Base-by-base conservation (phyloP, 2,888 invertebrate genomes). In the Himalopsyche kuldschensis region DNA sequence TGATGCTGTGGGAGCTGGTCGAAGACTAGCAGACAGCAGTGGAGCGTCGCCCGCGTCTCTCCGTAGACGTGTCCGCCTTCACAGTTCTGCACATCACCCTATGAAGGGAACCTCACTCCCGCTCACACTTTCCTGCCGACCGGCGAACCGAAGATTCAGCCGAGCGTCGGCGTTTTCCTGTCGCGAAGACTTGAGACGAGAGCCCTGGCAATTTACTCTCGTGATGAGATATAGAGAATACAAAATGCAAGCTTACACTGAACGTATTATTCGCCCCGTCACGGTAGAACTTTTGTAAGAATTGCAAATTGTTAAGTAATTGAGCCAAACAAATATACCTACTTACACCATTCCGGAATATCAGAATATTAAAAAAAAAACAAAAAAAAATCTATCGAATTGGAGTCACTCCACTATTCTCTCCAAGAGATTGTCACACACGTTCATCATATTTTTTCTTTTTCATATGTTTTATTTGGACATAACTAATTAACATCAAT, bases 1-100 rank as follows among this genome's bases (percentile, higher is more conserved):
- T 98, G 55, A 96, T 98, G 96, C 93, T 97, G 86, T 98, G 97
- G 97, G 96, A 97, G 90, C 91, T 97, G 86, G 95, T 95, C 88
- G 95, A 95, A 88, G 95, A 96, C 91, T 96, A 95, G 92, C 93
- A 81, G 35, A 48, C 76, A 46, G 55, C 47, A 8, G 78, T 27
- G 82, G 79, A 78, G 82, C 69, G 75, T 31, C 81, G 82, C 77
- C 84, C 79, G 63, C 78, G 81, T 75, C 84, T 46, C 69, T 80
- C 63, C 63, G 30, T 47, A 82, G 84, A 84, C 76, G 80, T 35
- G 30, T 78, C 82, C 47, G 80, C 84, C 77, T 83, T 83, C 79
- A 82, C 84, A 20, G 81, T 82, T 47, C 75, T 83, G 81, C 82
- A 82, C 78, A 80, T 83, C 76, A 76, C 76, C 35, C 76, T 15